A percentile compares a stretch with the other conserved stretches of the same genome.
Conservation (phyloP, 2,888 invertebrate genomes). For the Andrena minutula region DNA sequence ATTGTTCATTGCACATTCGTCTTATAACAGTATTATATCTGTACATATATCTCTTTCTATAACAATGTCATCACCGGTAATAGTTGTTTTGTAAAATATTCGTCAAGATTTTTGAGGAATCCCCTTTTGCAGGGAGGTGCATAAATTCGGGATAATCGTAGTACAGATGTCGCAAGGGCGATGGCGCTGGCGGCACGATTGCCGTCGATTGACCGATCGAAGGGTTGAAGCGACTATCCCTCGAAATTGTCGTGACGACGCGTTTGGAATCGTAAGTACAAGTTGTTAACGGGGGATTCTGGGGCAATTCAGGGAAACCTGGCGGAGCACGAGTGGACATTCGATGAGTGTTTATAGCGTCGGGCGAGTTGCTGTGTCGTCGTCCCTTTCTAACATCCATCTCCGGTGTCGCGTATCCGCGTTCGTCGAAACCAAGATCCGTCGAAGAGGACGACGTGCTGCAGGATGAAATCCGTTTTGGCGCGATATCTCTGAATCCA, state of each 20-base stretch:
- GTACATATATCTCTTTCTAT: too few species aligned
- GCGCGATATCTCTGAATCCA: not conserved
- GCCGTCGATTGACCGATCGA: rapidly evolving
- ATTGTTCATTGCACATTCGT: constrained; percentile 15
- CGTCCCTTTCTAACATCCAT: not conserved
- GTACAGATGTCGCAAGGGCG: constrained; percentile 46
- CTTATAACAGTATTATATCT: not conserved
- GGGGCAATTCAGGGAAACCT: constrained; percentile 34
- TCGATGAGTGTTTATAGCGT: not conserved
- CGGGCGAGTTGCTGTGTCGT: not conserved
- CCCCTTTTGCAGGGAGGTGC: constrained; percentile 1
- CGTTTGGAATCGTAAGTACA: not conserved
- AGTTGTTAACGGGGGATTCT: constrained; percentile 25
- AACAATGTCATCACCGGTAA: constrained; percentile 14
- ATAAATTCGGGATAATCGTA: constrained; percentile 54
- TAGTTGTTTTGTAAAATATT: constrained; percentile 34
- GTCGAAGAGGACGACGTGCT: constrained; percentile 27
- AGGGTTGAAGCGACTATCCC: not conserved
- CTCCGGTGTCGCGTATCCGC: not conserved
- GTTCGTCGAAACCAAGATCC: constrained; percentile 33
- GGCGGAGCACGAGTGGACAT: constrained; percentile 26
- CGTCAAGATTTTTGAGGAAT: constrained; percentile 11
- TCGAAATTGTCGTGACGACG: too few species aligned
- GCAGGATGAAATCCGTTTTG: not conserved
- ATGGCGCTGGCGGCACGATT: constrained; percentile 27